Base-by-base conservation (phyloP, 2,888 invertebrate genomes). In the Tinea semifulvella region DNA sequence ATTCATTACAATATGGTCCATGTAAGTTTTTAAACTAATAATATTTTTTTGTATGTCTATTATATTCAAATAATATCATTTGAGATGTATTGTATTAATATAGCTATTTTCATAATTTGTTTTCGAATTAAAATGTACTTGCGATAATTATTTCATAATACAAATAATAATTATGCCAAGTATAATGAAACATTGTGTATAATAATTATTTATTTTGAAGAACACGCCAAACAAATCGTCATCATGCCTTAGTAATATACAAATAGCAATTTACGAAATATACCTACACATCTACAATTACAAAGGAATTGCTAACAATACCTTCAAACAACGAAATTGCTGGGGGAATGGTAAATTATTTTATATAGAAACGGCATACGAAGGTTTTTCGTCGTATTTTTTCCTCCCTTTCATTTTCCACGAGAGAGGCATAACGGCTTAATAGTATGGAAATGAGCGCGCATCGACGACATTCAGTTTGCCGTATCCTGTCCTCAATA, bases 401-500 rank as follows among this genome's bases (percentile, higher is more conserved):
- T 31, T 43, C 19, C 28, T 28, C 35, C 42, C 26, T 36, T 46
- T 46, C 48, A 45, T 46, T 43, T 43, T 48, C 46, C 48, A 20
- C 36, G 47, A 39, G 47, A 43, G 45, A 49, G 38, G 40, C 45
- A 46, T 49, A 46, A 47, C 44, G 48, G 49, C 48, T 51, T 50
- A 51, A 51, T 50, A 51, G 51, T 49, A 51, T 51, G 51, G 50
- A 51, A 50, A 51, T 50, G 50, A 48, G 48, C 49, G 38, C 48
- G 46, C 47, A 47, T 43, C 47, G 48, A 42, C 48, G 43, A 46
- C 46, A 42, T 43, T 28, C 20, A 43, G 19, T 28, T 38, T 40
- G 20, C 39, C 40, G 40, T 28, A 39, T 42, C 25, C 18, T 19
- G 18, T 19, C 38, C 31, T 31, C 31, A 28, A 38, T 25, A 25